Base-by-base conservation (phyloP, 2,888 invertebrate species). In the Ophion ventricosus region DNA sequence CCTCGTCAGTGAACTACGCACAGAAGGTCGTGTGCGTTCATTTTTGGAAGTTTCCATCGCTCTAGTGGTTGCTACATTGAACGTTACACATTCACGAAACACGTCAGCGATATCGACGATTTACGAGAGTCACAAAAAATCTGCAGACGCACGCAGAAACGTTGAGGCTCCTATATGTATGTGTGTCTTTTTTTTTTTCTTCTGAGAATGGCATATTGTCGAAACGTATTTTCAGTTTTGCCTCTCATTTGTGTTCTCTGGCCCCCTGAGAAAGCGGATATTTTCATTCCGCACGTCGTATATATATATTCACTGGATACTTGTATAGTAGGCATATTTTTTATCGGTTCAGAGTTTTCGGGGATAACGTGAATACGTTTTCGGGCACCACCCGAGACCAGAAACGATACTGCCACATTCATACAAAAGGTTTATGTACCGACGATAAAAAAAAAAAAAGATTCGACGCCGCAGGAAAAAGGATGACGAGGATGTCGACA, bases 341-440 rank as follows among this genome's bases (percentile, higher is more conserved):
- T 69, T 69, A 69, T 77, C 69, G 61, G 40, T 59, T 56, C 26
- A 10, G 67, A 57, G 66, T 63, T 66, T 49, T 67, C 7, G 59
- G 61, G 59, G 61, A 61, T 61, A 57, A 49, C 49, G 49, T 69
- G 61, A 69, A 74, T 61, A 66, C 35, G 29, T 23, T n/a, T 77
- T 74, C 23, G 29, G 17, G 40, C 20, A 70, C 14, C 11, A 75
- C 10, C 35, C 59, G 75, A 70, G 43, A 79, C 14, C 29, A 17
- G 57, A 80, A 59, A 80, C 35, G 63, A 79, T 70, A 70, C 29
- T 75, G 69, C 74, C 63, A 40, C 56, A 61, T 75, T 83, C 57
- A 49, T 78, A 56, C 73, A 63, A 70, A 70, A 26, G 40, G 40
- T 76, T 61, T 56, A 77, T 77, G 17, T 59, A 29, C 11, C 49